A percentile compares a stretch with the other conserved stretches of the same genome.
These are phyloP conservation scores for Drosophila malerkotliana DNA, from an alignment of 1,140 invertebrate genomes.

Conservation along the genomic window DNA sequence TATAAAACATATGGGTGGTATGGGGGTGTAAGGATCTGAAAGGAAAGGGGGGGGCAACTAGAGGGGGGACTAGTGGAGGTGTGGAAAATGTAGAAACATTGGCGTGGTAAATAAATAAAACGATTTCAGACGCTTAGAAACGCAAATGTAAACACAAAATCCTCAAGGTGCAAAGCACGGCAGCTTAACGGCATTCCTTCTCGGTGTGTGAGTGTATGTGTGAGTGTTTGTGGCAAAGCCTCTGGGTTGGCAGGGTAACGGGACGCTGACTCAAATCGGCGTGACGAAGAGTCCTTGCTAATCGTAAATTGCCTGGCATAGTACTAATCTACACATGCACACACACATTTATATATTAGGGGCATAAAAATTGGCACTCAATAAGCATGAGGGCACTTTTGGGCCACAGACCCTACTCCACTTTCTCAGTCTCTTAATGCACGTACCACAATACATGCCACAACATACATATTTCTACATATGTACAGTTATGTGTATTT, in stretches of 20 bases:
- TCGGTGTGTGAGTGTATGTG: neutral
- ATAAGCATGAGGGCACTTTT: constrained; percentile 77
- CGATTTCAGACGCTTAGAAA: constrained; percentile 56
- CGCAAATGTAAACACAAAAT: constrained; percentile 68
- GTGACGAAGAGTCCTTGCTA: constrained; percentile 41
- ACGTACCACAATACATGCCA: neutral
- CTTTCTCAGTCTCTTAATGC: neutral
- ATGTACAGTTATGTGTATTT: constrained; percentile 14
- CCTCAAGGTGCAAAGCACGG: constrained; percentile 59
- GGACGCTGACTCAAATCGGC: constrained; percentile 9
- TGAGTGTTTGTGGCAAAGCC: constrained; percentile 7
- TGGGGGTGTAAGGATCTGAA: neutral
- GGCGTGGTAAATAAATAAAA: constrained; percentile 74
- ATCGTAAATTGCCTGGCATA: constrained; percentile 55
- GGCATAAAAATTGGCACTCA: constrained; percentile 80
- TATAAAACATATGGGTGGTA: constrained; percentile 64
- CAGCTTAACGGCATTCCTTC: constrained; percentile 26
- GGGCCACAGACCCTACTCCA: constrained; percentile 20
- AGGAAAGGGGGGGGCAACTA: neutral
- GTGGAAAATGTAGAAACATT: constrained; percentile 33
- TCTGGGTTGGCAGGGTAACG: neutral
- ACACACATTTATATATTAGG: constrained; percentile 48
- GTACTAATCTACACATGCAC: constrained; percentile 55
- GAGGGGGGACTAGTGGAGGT: neutral
- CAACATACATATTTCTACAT: too few species aligned